Percentiles rank a stretch among this genome's conserved stretches.
These are phyloP conservation scores for Meriones unguiculatus DNA, from an alignment of 2,113 vertebrate genomes.

Conservation along the genomic window DNA sequence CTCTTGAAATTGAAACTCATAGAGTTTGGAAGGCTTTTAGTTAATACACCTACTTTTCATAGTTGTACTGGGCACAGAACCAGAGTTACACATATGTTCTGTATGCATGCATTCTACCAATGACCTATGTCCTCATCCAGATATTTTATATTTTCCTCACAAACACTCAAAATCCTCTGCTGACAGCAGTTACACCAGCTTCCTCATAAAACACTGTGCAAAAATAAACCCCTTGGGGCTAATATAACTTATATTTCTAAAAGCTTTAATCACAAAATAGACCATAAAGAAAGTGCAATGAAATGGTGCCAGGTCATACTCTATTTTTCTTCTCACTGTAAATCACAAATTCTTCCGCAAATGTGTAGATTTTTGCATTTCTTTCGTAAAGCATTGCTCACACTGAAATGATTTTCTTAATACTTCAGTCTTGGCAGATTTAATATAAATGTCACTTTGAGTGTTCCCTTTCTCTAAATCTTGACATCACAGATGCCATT, in stretches of 20 bases:
- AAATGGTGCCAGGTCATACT: background rate
- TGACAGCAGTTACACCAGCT: background rate
- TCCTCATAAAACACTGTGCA: background rate
- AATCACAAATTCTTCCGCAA: background rate
- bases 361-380: background rate
- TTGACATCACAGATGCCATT: constrained; percentile 52
- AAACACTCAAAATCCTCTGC: background rate
- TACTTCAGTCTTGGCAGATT: constrained; percentile 1
- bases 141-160: background rate
- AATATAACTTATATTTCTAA: constrained; percentile 61
- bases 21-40: background rate
- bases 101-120: background rate
- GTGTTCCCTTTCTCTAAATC: constrained; percentile 39
- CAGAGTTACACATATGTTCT: background rate
- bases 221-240: background rate
- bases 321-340: too few species aligned
- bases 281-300: background rate
- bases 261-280: constrained; percentile 7
- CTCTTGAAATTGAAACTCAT: background rate
- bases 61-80: background rate
- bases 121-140: background rate
- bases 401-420: constrained; percentile 44
- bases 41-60: background rate
- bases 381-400: constrained; percentile 35
- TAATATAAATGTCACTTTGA: constrained; percentile 71